Conservation (phyloP, 1,140 invertebrate species). For the Drosophila pectinifera region DNA sequence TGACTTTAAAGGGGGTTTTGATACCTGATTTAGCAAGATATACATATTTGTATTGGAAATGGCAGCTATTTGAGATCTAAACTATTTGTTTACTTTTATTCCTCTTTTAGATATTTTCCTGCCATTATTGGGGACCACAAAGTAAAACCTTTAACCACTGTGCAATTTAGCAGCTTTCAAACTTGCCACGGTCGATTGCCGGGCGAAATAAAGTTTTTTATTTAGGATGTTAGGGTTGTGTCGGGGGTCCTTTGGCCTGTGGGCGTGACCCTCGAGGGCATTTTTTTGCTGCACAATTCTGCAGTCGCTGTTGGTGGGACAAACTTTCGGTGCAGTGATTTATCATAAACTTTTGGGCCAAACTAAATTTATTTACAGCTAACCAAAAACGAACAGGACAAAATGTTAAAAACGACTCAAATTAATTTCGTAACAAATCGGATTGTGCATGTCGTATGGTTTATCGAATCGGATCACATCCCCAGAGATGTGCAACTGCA, state of each 20-base stretch:
- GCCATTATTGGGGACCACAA: not conserved
- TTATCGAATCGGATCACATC: conserved; percentile 8
- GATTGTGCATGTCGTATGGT: conserved; percentile 14
- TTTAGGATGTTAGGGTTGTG: conserved; percentile 34
- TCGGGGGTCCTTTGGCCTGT: not conserved
- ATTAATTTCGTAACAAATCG: conserved; percentile 45
- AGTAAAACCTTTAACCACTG: conserved; percentile 28
- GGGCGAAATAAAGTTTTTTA: conserved; percentile 49
- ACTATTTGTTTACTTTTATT: too few relatives aligned
- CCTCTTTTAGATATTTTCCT: not conserved
- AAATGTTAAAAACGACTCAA: conserved; percentile 25
- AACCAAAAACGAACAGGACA: not conserved
- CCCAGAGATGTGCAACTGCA: not conserved
- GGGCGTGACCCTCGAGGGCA: conserved; percentile 40
- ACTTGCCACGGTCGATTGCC: conserved; percentile 40
- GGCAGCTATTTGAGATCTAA: too few relatives aligned
- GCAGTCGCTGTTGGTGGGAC: conserved; percentile 28
- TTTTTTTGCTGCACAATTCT: conserved; percentile 27
- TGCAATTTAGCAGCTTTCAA: conserved; percentile 54
- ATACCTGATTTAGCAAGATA: too few relatives aligned
- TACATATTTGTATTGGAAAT: too few relatives aligned
- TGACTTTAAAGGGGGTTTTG: too few relatives aligned
- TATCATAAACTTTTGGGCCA: conserved; percentile 55
- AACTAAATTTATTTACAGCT: conserved; percentile 49
- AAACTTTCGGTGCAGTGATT: conserved; percentile 63